Conservation (phyloP, 2,113 vertebrate species). For the Halcyon malimbica region DNA sequence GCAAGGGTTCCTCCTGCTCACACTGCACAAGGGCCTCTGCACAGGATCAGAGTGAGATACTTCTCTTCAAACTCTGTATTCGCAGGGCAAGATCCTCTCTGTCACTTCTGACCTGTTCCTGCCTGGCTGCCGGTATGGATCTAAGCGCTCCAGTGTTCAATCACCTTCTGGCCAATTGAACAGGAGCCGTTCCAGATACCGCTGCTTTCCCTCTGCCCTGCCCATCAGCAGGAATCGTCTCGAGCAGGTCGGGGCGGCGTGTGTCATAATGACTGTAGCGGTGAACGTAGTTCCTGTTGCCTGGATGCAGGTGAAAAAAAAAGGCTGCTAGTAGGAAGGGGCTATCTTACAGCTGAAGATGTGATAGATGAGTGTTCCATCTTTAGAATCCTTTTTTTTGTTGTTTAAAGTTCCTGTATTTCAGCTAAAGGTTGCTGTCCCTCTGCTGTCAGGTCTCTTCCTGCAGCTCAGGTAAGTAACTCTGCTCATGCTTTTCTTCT, state of each 20-base stretch:
- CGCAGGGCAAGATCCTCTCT: not conserved
- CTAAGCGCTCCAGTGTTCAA: not conserved
- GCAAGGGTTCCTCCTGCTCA: not conserved
- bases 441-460: not conserved
- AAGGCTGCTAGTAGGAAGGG: not conserved
- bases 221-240: not conserved
- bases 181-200: not conserved
- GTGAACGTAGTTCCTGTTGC: not conserved
- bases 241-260: not conserved
- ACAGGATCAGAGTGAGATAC: not conserved
- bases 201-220: not conserved
- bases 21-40: not conserved
- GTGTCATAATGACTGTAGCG: not conserved
- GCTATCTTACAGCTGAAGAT: not conserved
- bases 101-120: conserved; percentile 13
- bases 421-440: conserved; percentile 4
- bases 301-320: conserved; percentile 16
- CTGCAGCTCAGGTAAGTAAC: not conserved
- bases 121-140: not conserved
- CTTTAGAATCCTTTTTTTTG: not conserved
- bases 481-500: not conserved
- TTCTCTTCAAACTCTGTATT: not conserved
- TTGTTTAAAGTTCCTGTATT: not conserved
- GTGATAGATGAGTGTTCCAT: not conserved
- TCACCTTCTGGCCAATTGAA: not conserved